phyloP scores from a whole-genome alignment of 23 tunicate genomes.

The Trididemnum nubilum region DNA sequence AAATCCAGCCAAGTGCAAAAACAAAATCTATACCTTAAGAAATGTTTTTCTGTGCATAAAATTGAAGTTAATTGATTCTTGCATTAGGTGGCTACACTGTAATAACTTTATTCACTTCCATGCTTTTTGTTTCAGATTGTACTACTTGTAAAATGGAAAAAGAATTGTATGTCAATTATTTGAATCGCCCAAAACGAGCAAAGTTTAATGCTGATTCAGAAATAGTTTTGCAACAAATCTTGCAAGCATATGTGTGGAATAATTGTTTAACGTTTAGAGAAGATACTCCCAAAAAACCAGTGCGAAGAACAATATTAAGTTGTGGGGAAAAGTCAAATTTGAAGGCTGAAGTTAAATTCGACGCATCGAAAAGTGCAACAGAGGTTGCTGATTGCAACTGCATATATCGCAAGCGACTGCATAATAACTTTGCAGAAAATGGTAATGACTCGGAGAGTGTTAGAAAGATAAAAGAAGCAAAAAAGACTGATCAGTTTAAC shows the following conservation, averaged over 20 bases:
- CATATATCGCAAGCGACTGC: not conserved
- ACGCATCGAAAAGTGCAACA: not conserved
- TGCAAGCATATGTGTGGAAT: constrained; percentile 19
- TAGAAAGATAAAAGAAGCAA: too few relatives aligned
- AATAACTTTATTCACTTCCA: too few relatives aligned
- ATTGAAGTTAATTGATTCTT: too few relatives aligned
- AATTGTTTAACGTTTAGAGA: not conserved
- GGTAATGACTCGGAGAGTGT: not conserved
- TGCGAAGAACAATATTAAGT: not conserved
- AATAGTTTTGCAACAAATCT: not conserved
- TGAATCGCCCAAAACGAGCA: constrained; percentile 22
- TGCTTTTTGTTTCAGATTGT: too few relatives aligned
- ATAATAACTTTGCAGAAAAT: not conserved
- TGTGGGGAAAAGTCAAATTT: constrained; percentile 14
- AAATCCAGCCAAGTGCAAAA: too few relatives aligned
- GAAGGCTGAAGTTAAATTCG: constrained; percentile 6
- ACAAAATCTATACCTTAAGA: too few relatives aligned
- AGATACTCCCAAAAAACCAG: not conserved
- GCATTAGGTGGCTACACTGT: too few relatives aligned
- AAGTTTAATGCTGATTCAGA: not conserved
- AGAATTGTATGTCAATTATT: constrained; percentile 7
- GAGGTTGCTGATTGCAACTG: not conserved
- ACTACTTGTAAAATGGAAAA: constrained; percentile 1
- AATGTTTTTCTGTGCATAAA: too few relatives aligned
- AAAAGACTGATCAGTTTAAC: too few relatives aligned